These are phyloP conservation scores for Blastomussa wellsi DNA, from an alignment of 92 coral and sea anemone genomes.

Conservation along the genomic window DNA sequence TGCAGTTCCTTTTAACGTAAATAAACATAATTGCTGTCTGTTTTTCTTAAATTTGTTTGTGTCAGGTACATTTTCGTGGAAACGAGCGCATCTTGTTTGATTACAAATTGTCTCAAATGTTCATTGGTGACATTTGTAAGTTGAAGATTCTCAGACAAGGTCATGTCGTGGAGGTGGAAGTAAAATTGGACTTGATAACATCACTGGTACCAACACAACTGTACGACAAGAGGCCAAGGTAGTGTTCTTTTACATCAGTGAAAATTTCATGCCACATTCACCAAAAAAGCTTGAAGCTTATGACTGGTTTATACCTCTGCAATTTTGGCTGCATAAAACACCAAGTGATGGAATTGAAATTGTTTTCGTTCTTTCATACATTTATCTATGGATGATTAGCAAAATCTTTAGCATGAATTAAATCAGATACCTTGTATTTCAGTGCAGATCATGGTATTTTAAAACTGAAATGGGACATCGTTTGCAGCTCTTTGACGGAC, in stretches of 20 bases:
- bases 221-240: slow-evolving; percentile 90
- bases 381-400: no score
- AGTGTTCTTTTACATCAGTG: not conserved
- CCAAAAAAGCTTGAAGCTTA: no score
- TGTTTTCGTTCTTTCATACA: no score
- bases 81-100: slow-evolving; percentile 87
- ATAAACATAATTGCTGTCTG: not conserved
- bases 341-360: not conserved
- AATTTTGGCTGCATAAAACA: not conserved
- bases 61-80: slow-evolving; percentile 89
- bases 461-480: no score
- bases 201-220: slow-evolving; percentile 85
- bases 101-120: slow-evolving; percentile 77
- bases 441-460: no score
- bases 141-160: slow-evolving; percentile 78
- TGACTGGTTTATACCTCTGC: not conserved
- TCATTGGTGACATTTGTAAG: slow-evolving; percentile 68
- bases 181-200: slow-evolving; percentile 74
- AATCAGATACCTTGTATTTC: no score
- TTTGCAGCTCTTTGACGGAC: no score
- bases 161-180: slow-evolving; percentile 63
- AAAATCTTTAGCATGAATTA: no score
- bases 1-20: not conserved
- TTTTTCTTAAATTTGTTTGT: not conserved
- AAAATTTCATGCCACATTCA: no score